These are phyloP conservation scores for Drosophila affinis DNA, from an alignment of 2,888 invertebrate genomes.

Conservation along the genomic window DNA sequence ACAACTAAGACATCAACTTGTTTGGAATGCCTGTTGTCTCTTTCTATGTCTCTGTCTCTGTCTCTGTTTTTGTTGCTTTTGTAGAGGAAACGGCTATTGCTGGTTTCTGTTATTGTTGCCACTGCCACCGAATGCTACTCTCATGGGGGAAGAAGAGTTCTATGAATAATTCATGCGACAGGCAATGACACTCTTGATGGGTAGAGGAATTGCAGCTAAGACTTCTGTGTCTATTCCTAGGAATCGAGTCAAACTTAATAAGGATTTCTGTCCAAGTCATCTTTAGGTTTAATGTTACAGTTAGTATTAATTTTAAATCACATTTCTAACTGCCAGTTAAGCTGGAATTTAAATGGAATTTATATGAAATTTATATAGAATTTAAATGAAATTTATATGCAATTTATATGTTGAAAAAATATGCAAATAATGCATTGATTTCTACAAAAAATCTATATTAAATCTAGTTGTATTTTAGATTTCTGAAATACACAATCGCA, in stretches of 20 bases:
- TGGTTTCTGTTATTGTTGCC: slow-evolving; percentile 9
- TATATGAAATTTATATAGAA: too few relatives aligned
- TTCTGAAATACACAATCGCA: not conserved
- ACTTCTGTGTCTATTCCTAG: not conserved
- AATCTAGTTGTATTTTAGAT: too few relatives aligned
- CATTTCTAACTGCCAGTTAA: too few relatives aligned
- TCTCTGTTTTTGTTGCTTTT: slow-evolving; percentile 33
- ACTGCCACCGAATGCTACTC: slow-evolving; percentile 24
- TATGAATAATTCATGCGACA: slow-evolving; percentile 9
- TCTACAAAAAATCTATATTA: too few relatives aligned
- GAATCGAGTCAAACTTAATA: not conserved
- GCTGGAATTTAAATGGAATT: too few relatives aligned
- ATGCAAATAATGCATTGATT: too few relatives aligned
- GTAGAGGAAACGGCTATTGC: slow-evolving; percentile 2
- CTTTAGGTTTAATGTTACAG: not conserved
- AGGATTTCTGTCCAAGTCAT: not conserved
- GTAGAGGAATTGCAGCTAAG: not conserved
- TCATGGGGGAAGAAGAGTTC: not conserved
- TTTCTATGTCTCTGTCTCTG: slow-evolving; percentile 29
- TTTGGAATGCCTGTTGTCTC: slow-evolving; percentile 8
- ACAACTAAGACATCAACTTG: slow-evolving; percentile 55
- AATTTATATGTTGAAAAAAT: too few relatives aligned
- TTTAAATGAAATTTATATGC: too few relatives aligned
- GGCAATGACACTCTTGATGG: not conserved
- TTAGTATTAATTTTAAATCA: too few relatives aligned